phyloP scores from a whole-genome alignment of 2,797 vertebrate species.

The Helostoma temminkii region DNA sequence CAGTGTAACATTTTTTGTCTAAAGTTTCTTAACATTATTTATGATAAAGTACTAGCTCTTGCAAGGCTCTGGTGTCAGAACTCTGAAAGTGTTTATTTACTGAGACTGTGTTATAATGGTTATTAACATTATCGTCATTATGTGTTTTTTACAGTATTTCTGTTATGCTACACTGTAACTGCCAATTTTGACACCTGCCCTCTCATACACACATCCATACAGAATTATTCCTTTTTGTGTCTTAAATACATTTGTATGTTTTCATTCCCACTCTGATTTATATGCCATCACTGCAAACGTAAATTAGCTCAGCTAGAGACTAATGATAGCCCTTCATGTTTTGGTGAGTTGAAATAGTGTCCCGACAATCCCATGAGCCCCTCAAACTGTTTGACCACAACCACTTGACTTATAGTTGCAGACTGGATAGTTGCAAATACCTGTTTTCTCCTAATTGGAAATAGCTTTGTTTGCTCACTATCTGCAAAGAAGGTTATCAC shows the following conservation, averaged over 20 bases:
- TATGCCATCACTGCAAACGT: neutral
- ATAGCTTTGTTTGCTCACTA: constrained; percentile 42
- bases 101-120: neutral
- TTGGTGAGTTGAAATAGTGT: neutral
- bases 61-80: too few species aligned
- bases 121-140: too few species aligned
- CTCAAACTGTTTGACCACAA: neutral
- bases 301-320: constrained; percentile 8
- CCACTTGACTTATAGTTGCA: constrained; percentile 1
- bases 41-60: too few species aligned
- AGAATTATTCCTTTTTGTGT: neutral
- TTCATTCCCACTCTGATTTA: neutral
- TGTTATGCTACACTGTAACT: too few species aligned
- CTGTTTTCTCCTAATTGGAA: constrained; percentile 40
- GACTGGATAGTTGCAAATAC: neutral
- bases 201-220: neutral
- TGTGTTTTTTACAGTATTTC: too few species aligned
- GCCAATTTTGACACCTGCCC: constrained; percentile 1
- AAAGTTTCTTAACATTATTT: neutral
- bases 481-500: constrained; percentile 41
- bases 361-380: constrained; percentile 13
- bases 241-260: neutral
- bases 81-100: neutral
- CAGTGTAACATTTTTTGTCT: neutral
- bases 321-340: neutral